phyloP scores from a whole-genome alignment of 2,888 invertebrate genomes.

The Fragum sueziense region DNA sequence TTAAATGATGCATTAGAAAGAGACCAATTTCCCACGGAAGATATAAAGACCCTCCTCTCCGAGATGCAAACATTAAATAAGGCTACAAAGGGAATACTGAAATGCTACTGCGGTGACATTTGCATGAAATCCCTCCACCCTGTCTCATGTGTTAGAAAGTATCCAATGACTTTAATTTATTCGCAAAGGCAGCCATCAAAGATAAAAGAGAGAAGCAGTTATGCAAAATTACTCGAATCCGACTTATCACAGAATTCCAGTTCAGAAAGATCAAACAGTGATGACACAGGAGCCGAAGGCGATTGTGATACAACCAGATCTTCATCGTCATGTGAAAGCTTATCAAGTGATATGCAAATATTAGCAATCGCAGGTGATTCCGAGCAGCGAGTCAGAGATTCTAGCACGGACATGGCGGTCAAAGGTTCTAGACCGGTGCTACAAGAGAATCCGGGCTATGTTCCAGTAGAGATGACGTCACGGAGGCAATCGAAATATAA shows the following conservation, averaged over 20 bases:
- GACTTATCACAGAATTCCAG: background rate
- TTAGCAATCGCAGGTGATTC: background rate
- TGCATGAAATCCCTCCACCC: constrained; percentile 47
- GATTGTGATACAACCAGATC: background rate
- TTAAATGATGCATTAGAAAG: background rate
- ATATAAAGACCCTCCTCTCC: background rate
- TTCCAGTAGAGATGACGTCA: background rate
- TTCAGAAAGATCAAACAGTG: background rate
- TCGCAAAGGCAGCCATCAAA: background rate
- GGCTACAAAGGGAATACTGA: constrained; percentile 7
- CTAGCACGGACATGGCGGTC: too few relatives aligned
- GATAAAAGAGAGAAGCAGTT: background rate
- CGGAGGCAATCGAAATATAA: background rate
- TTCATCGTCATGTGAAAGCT: background rate
- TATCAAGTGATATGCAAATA: background rate
- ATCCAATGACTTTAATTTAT: constrained; percentile 29
- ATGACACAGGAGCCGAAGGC: background rate
- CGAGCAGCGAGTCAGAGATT: background rate
- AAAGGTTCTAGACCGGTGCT: background rate
- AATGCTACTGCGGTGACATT: constrained; percentile 37
- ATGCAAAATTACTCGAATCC: background rate
- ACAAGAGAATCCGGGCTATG: background rate
- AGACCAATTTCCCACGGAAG: background rate
- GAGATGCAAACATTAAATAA: constrained; percentile 6
- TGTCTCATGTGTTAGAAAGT: constrained; percentile 33